Base-by-base conservation (phyloP, 2,888 invertebrate species). In the Carpatolechia fugitivella region DNA sequence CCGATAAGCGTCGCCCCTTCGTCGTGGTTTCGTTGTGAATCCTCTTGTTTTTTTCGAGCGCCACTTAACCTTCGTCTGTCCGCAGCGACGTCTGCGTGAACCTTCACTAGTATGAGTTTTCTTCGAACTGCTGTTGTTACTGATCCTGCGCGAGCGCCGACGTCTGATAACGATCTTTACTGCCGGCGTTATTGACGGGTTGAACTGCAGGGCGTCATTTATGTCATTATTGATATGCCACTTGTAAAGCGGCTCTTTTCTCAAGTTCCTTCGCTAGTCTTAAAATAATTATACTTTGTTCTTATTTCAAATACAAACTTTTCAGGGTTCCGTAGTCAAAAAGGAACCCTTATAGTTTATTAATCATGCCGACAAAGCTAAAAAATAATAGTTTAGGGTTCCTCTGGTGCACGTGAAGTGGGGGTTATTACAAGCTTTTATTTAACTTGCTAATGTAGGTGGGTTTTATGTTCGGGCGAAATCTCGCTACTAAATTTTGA, bases 11-110 rank as follows among this genome's bases (percentile, higher is more conserved):
- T 14, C 24, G 13, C n/a, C 51, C 29, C 29, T 13, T 31, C 31
- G 20, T 36, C 35, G 20, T 30, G 14, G n/a, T 14, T 24, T 36
- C 35, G 14, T 16, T 11, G 36, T 18, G 33, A 52, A 41, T 41
- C 56, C 56, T 57, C 20, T 41, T 11, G 52, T 66, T 69, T 70
- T 72, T 68, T 65, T 56, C 40, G 52, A 48, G 54, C 56, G 53
- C 60, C 74, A 70, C 78, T 75, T 70, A 69, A 82, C 82, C 84
- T 70, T 77, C 79, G 71, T 85, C 83, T 73, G 64, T 84, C 82
- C 65, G 72, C 80, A 68, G 62, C 53, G 46, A 41, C 41, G 24
- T 41, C 16, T 24, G 20, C n/a, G 5, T 24, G 46, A 16, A 24
- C 14, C 46, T 14, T 30, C 46, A 18, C n/a, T 14, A 46, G 46